Conservation (phyloP, 2,888 invertebrate genomes). For the Tipula vernalis region DNA sequence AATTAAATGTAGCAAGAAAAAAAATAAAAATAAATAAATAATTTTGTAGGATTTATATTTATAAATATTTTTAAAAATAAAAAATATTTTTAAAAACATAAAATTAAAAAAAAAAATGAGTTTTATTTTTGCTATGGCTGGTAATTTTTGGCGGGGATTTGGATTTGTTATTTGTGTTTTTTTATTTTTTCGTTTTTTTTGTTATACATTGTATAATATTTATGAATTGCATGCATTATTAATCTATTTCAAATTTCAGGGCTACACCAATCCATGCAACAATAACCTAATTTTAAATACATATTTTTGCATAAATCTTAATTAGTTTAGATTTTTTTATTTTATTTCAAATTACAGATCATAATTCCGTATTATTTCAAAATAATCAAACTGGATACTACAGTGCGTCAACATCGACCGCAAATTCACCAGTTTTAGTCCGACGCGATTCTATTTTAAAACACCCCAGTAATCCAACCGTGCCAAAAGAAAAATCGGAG, state of each 20-base stretch:
- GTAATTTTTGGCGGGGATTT: not conserved
- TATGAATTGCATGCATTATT: not conserved
- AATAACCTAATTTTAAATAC: not conserved
- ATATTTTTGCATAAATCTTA: not conserved
- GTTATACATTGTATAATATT: not conserved
- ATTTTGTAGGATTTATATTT: not conserved
- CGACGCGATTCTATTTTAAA: constrained; percentile 34
- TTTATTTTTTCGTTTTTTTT: not conserved
- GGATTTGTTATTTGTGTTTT: not conserved
- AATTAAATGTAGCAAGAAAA: not conserved
- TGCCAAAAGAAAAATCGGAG: constrained; percentile 20
- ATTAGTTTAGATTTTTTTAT: not conserved
- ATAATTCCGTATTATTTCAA: constrained; percentile 17
- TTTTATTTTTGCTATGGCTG: not conserved
- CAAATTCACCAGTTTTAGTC: constrained; percentile 22
- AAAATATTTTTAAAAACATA: not conserved
- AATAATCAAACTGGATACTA: not conserved
- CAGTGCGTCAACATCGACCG: constrained; percentile 14
- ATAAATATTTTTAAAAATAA: not conserved
- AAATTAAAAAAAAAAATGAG: not conserved
- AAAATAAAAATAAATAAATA: not conserved
- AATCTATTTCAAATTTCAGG: not conserved
- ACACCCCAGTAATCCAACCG: constrained; percentile 21
- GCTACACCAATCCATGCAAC: not conserved
- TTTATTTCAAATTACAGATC: constrained; percentile 7